Evolutionary conservation across 2,888 invertebrate genomes (phyloP).

Genomic region (Celastrina argiolus): DNA sequence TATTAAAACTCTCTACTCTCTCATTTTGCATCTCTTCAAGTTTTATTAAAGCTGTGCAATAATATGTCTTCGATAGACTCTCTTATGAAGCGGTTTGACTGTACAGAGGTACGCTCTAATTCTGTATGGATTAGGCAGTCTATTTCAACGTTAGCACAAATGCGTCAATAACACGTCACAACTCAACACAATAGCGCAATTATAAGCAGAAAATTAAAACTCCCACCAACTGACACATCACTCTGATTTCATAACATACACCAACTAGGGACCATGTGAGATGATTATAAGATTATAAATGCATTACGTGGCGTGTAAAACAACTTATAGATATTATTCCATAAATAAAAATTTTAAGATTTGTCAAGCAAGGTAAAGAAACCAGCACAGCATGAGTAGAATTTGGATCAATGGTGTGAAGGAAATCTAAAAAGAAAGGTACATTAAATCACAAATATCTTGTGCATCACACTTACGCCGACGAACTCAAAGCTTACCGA

Average conservation of each 20-base stretch:
- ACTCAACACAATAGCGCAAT: conserved; percentile 16
- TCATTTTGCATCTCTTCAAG: neutral
- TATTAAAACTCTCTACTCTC: conserved; percentile 2
- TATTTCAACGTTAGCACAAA: conserved; percentile 17
- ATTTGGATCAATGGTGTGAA: conserved; percentile 15
- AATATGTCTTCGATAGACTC: neutral
- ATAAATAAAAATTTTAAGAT: neutral
- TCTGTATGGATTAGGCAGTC: neutral
- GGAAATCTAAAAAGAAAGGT: conserved; percentile 12
- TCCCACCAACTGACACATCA: conserved; percentile 10
- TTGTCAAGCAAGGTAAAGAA: conserved; percentile 13
- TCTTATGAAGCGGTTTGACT: neutral
- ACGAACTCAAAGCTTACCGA: conserved; percentile 17
- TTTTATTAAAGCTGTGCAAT: conserved; percentile 15
- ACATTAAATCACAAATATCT: conserved; percentile 17
- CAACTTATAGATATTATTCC: neutral
- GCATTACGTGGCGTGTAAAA: conserved; percentile 1
- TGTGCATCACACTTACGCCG: conserved; percentile 20
- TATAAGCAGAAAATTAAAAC: conserved; percentile 23
- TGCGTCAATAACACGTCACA: conserved; percentile 18
- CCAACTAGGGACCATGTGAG: conserved; percentile 14
- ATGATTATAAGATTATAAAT: conserved; percentile 1
- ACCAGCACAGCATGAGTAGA: conserved; percentile 16
- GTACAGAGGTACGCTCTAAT: conserved; percentile 3
- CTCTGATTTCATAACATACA: neutral